phyloP scores from a whole-genome alignment of 1,140 invertebrate genomes.

The Eriosoma lanigerum region DNA sequence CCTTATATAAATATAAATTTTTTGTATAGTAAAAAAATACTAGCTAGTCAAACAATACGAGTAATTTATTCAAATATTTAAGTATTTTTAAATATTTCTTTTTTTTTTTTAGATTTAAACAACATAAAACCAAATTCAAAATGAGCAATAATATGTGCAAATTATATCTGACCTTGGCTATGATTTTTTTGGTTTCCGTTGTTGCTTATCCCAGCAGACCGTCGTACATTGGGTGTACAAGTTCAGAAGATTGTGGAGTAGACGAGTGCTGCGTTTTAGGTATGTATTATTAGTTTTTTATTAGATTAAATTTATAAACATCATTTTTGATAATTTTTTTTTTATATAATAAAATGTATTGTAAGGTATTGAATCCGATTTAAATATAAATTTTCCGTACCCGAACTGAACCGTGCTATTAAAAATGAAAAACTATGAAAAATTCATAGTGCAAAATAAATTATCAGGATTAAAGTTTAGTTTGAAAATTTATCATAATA shows the following conservation, averaged over 20 bases:
- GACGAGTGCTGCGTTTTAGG: conserved; percentile 40
- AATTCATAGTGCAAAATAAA: no score
- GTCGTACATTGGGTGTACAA: conserved; percentile 5
- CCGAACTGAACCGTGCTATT: neutral
- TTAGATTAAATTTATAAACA: neutral
- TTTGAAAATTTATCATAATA: neutral
- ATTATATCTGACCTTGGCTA: neutral
- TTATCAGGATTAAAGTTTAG: no score
- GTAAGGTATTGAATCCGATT: neutral
- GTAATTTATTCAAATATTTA: no score
- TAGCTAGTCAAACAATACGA: no score
- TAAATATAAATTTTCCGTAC: no score
- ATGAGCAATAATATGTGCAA: neutral
- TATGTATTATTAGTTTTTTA: neutral
- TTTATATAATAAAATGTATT: neutral
- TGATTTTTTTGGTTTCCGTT: neutral
- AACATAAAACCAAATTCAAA: neutral
- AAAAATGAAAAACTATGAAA: no score
- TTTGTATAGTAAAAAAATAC: no score
- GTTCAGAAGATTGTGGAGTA: conserved; percentile 17
- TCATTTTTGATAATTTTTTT: neutral
- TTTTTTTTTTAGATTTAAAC: neutral
- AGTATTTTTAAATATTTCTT: neutral
- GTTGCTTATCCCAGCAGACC: neutral
- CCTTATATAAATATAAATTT: no score